Evolutionary conservation across 2,888 invertebrate species (phyloP).

Genomic region (Apodemia zela): DNA sequence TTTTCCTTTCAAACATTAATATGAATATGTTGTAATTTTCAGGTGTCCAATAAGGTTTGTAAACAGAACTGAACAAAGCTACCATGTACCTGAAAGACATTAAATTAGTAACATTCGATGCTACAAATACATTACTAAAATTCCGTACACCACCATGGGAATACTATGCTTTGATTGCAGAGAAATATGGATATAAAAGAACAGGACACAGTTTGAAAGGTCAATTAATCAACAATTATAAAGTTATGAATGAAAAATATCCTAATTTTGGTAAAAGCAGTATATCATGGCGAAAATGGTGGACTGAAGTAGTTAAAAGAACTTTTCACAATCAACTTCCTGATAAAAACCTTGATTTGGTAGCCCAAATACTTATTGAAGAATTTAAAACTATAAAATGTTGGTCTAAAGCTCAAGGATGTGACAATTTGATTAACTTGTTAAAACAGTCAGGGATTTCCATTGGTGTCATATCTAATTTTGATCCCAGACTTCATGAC

Average conservation of each 20-base stretch:
- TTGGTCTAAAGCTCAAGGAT: constrained; percentile 86
- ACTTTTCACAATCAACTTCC: constrained; percentile 81
- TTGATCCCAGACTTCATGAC: constrained; percentile 88
- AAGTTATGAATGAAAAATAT: constrained; percentile 82
- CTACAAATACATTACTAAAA: constrained; percentile 90
- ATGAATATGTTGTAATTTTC: too few species aligned
- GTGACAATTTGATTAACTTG: constrained; percentile 82
- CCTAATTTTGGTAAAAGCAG: constrained; percentile 89
- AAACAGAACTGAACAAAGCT: neutral
- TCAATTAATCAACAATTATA: constrained; percentile 84
- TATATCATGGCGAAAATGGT: constrained; percentile 91
- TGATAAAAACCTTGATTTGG: constrained; percentile 41
- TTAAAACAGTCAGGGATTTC: constrained; percentile 67
- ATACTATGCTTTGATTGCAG: constrained; percentile 86
- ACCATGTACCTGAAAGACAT: constrained; percentile 49
- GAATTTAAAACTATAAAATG: constrained; percentile 85
- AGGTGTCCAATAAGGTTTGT: too few species aligned
- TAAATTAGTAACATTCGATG: constrained; percentile 91
- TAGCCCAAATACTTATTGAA: constrained; percentile 83
- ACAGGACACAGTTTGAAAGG: constrained; percentile 74
- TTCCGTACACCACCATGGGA: constrained; percentile 86
- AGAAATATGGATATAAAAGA: constrained; percentile 83
- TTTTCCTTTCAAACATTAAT: too few species aligned
- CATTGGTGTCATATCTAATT: constrained; percentile 93
- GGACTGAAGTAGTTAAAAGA: constrained; percentile 84